These are phyloP conservation scores for Puntigrus tetrazona DNA, from an alignment of 2,113 vertebrate species.

Conservation along the genomic window DNA sequence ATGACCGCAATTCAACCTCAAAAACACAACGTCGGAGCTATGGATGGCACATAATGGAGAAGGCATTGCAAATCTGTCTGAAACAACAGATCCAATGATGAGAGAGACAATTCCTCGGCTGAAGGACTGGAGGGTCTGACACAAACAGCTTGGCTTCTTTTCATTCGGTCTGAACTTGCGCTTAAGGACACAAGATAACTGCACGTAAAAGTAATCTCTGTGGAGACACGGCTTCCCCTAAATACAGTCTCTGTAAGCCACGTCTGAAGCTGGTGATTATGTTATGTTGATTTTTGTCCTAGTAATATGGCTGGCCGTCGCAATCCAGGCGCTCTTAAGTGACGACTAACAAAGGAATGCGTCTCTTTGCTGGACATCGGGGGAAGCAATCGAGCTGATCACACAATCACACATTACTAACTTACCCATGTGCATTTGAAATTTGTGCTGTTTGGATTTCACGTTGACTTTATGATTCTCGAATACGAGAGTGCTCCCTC, in stretches of 20 bases:
- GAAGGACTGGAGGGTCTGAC: background rate
- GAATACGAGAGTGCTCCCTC: conserved; percentile 35
- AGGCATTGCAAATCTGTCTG: background rate
- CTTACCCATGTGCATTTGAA: conserved; percentile 15
- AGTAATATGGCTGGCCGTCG: background rate
- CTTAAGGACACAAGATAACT: conserved; percentile 4
- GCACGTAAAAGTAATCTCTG: conserved; percentile 4
- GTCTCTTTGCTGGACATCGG: background rate
- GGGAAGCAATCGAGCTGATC: background rate
- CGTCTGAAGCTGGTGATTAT: conserved; percentile 45
- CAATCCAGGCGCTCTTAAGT: background rate
- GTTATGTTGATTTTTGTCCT: conserved; percentile 7
- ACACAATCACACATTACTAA: conserved; percentile 20
- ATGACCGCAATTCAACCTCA: background rate
- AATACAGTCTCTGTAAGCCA: background rate
- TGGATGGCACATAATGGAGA: conserved; percentile 22
- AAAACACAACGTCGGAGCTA: background rate
- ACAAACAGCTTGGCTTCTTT: conserved; percentile 1
- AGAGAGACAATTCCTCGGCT: background rate
- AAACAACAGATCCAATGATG: background rate
- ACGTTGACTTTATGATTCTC: background rate
- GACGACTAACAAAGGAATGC: background rate
- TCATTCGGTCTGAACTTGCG: background rate
- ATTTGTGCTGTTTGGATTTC: conserved; percentile 43
- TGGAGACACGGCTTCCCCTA: background rate